These are phyloP conservation scores for Alces alces DNA, from an alignment of 2,113 vertebrate genomes.

Conservation along the genomic window DNA sequence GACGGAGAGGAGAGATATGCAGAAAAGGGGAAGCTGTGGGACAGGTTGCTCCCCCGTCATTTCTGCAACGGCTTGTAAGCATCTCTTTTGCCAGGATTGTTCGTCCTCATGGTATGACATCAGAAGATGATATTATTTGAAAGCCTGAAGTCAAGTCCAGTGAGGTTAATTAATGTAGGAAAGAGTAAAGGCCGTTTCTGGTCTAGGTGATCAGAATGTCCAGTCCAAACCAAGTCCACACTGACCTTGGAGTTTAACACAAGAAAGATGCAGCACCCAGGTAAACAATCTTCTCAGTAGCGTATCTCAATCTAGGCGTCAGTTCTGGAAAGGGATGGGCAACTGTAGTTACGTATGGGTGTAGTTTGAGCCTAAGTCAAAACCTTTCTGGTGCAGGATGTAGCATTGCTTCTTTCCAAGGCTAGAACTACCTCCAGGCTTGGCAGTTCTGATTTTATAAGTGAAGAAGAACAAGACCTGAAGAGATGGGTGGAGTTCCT, in stretches of 20 bases:
- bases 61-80: rapidly evolving
- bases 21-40: neutral
- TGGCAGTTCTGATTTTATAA: neutral
- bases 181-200: neutral
- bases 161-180: neutral
- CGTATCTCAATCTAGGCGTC: neutral
- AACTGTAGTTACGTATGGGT: neutral
- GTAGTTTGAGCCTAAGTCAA: neutral
- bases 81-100: neutral
- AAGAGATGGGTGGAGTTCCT: neutral
- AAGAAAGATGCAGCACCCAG: neutral
- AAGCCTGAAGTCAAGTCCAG: neutral
- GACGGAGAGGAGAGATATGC: neutral
- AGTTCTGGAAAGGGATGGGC: neutral
- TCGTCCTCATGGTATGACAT: neutral
- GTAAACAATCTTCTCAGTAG: neutral
- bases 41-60: neutral
- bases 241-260: neutral
- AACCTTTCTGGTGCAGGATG: neutral
- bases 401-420: neutral
- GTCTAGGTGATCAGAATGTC: neutral
- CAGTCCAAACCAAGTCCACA: neutral
- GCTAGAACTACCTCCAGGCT: neutral
- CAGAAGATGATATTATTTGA: neutral
- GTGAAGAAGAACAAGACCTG: neutral